phyloP scores from a whole-genome alignment of 2,888 invertebrate species.

The Xylota segnis region DNA sequence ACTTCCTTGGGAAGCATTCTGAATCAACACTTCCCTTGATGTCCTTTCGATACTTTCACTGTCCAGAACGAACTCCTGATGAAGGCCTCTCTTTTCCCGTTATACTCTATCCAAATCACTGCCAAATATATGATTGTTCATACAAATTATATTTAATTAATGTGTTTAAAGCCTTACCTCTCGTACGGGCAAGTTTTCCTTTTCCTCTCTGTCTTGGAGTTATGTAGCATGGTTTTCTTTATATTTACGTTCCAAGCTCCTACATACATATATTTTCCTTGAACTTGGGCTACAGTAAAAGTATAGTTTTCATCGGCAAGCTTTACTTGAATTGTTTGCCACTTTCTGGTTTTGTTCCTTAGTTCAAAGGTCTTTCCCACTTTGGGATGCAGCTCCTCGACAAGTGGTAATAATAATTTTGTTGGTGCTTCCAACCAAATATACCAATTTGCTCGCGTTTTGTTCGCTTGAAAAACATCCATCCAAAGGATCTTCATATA shows the following conservation, averaged over 20 bases:
- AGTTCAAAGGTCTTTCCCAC: neutral
- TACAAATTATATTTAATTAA: too few relatives aligned
- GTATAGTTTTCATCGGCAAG: neutral
- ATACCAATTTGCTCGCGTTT: neutral
- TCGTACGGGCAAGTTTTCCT: too few relatives aligned
- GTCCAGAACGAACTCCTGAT: neutral
- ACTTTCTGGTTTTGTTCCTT: neutral
- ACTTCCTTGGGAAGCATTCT: neutral
- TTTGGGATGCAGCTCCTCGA: neutral
- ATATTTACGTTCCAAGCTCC: too few relatives aligned
- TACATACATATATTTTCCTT: too few relatives aligned
- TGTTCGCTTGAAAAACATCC: neutral
- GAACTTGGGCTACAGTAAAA: neutral
- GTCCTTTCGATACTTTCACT: neutral
- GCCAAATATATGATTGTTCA: neutral
- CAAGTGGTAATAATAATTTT: neutral
- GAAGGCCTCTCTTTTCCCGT: neutral
- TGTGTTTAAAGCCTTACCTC: too few relatives aligned
- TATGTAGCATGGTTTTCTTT: too few relatives aligned
- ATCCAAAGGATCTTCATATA: neutral
- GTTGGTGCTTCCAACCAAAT: slow-evolving; percentile 13
- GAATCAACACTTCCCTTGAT: neutral
- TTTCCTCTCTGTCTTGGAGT: too few relatives aligned
- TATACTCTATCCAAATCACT: neutral
- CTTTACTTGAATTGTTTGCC: neutral